Conservation (phyloP, 2,888 invertebrate species). For the Rosalia funebris region DNA sequence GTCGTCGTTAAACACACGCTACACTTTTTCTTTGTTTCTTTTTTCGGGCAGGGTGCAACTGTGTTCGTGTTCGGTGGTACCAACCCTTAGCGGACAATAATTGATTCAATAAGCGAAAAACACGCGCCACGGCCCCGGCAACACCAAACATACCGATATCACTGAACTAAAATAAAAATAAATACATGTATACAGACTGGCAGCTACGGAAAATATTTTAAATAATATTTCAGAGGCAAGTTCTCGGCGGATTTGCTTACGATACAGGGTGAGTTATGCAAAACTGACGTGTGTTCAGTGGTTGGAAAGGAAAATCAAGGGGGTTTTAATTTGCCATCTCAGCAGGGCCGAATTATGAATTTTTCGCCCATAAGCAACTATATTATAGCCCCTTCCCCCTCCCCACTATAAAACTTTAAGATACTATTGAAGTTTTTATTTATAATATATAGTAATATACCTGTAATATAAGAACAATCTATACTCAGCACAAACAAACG, state of each 20-base stretch:
- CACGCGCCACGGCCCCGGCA: conserved; percentile 58
- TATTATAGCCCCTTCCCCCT: too few relatives aligned
- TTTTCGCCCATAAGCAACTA: too few relatives aligned
- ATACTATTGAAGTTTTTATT: too few relatives aligned
- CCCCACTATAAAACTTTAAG: too few relatives aligned
- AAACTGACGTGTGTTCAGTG: neutral
- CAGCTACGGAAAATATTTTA: conserved; percentile 18
- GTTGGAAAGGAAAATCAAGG: too few relatives aligned
- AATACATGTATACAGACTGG: conserved; percentile 41
- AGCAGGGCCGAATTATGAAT: too few relatives aligned
- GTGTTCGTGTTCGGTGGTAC: conserved; percentile 58
- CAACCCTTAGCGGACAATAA: conserved; percentile 63
- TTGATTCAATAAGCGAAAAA: conserved; percentile 65
- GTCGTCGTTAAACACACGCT: conserved; percentile 52
- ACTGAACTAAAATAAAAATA: conserved; percentile 57
- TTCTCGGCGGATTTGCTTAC: neutral
- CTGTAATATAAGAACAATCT: too few relatives aligned
- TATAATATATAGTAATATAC: too few relatives aligned
- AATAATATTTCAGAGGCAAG: conserved; percentile 13
- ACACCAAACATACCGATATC: conserved; percentile 62
- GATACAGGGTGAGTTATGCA: conserved; percentile 1
- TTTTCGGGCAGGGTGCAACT: conserved; percentile 44
- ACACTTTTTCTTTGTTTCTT: conserved; percentile 53
- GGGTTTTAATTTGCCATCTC: too few relatives aligned
- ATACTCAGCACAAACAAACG: too few relatives aligned